phyloP scores from a whole-genome alignment of 2,888 invertebrate genomes.

The Drosophila aldrichi region DNA sequence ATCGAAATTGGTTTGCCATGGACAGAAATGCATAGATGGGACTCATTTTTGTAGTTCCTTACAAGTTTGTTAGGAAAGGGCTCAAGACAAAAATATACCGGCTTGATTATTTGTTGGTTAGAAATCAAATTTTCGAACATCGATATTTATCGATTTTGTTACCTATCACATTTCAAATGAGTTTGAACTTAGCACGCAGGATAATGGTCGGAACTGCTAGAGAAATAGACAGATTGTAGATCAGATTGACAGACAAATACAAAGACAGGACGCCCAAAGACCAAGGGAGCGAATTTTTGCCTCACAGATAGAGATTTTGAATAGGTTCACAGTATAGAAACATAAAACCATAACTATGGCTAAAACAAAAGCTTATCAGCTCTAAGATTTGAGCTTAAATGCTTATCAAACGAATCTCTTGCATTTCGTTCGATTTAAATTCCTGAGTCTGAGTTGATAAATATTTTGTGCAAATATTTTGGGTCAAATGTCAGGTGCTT shows the following conservation, averaged over 20 bases:
- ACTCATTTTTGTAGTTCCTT: not conserved
- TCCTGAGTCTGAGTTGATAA: not conserved
- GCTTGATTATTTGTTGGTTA: not conserved
- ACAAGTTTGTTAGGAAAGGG: not conserved
- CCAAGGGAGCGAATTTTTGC: no score
- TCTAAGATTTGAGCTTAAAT: not conserved
- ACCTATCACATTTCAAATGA: no score
- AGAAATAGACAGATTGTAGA: no score
- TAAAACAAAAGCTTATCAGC: not conserved
- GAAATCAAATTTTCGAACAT: not conserved
- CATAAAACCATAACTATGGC: not conserved
- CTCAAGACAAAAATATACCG: not conserved
- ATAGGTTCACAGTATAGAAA: no score
- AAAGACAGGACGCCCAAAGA: no score
- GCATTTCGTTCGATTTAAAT: not conserved
- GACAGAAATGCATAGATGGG: not conserved
- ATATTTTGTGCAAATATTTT: slow-evolving; percentile 7
- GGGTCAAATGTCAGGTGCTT: slow-evolving; percentile 8
- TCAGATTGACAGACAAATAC: no score
- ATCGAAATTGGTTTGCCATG: not conserved
- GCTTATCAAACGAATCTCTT: not conserved
- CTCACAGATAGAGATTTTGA: no score
- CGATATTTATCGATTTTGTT: not conserved
- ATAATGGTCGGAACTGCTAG: no score
- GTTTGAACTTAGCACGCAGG: no score